Conservation (phyloP, 2,888 invertebrate genomes). For the Corythucha ciliata region DNA sequence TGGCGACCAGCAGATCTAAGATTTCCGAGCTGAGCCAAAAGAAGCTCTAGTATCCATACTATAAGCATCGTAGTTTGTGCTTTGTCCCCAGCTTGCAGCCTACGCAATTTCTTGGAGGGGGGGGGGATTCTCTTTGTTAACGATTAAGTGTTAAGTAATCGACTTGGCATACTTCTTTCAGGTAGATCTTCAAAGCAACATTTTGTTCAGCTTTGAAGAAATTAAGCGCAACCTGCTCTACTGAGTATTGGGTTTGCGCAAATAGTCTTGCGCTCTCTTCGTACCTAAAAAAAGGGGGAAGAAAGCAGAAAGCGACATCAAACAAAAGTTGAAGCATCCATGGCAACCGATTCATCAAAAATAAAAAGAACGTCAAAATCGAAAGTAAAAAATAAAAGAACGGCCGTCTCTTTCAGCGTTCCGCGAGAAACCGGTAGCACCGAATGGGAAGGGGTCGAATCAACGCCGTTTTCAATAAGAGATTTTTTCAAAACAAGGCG, state of each 20-base stretch:
- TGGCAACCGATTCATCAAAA: no score
- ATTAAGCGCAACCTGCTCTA: slow-evolving; percentile 89
- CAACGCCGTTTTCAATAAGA: no score
- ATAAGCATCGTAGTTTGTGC: slow-evolving; percentile 88
- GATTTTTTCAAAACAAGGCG: no score
- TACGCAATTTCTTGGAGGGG: slow-evolving; percentile 55
- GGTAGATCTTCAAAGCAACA: slow-evolving; percentile 76
- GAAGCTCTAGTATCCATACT: slow-evolving; percentile 89
- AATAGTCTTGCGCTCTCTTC: slow-evolving; percentile 77
- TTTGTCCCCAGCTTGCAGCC: slow-evolving; percentile 61
- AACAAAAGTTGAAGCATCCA: no score
- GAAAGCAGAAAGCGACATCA: no score
- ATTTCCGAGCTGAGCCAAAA: slow-evolving; percentile 76
- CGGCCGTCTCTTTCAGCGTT: no score
- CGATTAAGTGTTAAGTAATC: no score
- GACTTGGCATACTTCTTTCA: slow-evolving; percentile 49
- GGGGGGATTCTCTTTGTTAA: background rate
- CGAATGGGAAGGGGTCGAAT: no score
- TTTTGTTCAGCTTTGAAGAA: slow-evolving; percentile 67
- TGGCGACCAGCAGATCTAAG: slow-evolving; percentile 43
- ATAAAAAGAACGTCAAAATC: no score
- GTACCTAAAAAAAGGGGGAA: slow-evolving; percentile 44
- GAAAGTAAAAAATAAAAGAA: no score
- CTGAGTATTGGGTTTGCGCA: slow-evolving; percentile 82
- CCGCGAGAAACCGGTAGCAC: no score